These are phyloP conservation scores for Acridotheres tristis DNA, from an alignment of 2,797 vertebrate species.

Conservation along the genomic window DNA sequence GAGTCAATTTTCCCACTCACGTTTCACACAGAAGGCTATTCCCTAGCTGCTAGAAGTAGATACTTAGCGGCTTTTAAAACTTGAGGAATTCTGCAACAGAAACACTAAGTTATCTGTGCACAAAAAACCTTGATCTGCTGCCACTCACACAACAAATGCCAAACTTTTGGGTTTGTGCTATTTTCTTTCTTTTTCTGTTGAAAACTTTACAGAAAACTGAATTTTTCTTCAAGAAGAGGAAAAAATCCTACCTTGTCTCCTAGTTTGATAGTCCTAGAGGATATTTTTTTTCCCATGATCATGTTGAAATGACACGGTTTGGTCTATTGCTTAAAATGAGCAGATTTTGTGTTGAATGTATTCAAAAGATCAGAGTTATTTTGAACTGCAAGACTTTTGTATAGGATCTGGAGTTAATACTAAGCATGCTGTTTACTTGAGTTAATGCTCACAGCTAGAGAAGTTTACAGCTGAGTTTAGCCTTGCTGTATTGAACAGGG, in stretches of 20 bases:
- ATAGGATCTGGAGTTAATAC: background rate
- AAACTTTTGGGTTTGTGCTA: background rate
- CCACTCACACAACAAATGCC: background rate
- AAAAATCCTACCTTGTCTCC: background rate
- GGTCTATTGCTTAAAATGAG: background rate
- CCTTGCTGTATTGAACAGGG: background rate
- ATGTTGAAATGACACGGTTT: background rate
- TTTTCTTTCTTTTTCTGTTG: background rate
- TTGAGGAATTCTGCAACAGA: conserved; percentile 21
- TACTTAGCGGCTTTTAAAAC: conserved; percentile 22
- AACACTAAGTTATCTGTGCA: background rate
- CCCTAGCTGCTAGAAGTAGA: background rate
- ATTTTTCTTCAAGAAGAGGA: background rate
- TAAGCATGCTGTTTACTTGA: background rate
- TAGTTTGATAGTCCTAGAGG: background rate
- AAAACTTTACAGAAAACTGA: background rate
- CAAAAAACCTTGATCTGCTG: background rate
- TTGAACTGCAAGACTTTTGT: background rate
- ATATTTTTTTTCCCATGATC: background rate
- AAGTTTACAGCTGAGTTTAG: background rate
- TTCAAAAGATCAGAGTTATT: background rate
- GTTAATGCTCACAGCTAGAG: background rate
- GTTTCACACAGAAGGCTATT: background rate
- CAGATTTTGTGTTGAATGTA: background rate
- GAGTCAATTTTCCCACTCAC: background rate